Base-by-base conservation (phyloP, 1,140 invertebrate species). In the Drosophila varians region DNA sequence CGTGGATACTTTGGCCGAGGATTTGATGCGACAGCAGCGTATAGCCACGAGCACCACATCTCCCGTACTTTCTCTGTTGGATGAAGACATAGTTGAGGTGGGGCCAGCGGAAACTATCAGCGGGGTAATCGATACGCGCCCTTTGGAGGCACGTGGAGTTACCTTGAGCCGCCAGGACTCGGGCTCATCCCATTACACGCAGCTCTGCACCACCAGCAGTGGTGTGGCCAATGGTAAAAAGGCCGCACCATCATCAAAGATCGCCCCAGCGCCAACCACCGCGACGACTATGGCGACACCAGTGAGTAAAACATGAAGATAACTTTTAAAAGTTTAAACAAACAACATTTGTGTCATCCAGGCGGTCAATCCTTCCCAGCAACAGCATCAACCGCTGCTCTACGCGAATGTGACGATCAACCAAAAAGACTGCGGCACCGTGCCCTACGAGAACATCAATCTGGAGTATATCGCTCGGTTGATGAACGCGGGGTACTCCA, bases 401-500 rank as follows among this genome's bases (percentile, higher is more conserved):
- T 91, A 91, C 53, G 90, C 90, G 60, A 91, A 91, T 55, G 82
- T 91, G 47, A 88, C 90, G 73, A 90, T 91, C 87, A 91, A 90
- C 80, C 88, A 89, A 86, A 91, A 91, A 88, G 87, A 90, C 74
- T 90, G 90, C 47, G 92, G 91, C 56, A 87, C 90, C 23, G 92
- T 93, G 60, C 92, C 93, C 72, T 97, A 97, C 86, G 97, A 97
- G 91, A 98, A 98, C 90, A 94, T 98, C 26, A 98, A 97, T 90
- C 95, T 98, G 91, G 96, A 97, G 83, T 96, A 98, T 83, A 97
- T 99, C 43, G 95, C 96, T 1, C 94, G 95, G 57, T 92, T 99
- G 40, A 96, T 97, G 23, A 94, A 94, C 16, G 96, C 98, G 82
- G 97, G 97, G 1, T 98, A 97, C 86, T 94, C 96, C 3, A 96